Evolutionary conservation across 1,140 invertebrate species (phyloP).

Genomic region (Bactericera cockerelli): DNA sequence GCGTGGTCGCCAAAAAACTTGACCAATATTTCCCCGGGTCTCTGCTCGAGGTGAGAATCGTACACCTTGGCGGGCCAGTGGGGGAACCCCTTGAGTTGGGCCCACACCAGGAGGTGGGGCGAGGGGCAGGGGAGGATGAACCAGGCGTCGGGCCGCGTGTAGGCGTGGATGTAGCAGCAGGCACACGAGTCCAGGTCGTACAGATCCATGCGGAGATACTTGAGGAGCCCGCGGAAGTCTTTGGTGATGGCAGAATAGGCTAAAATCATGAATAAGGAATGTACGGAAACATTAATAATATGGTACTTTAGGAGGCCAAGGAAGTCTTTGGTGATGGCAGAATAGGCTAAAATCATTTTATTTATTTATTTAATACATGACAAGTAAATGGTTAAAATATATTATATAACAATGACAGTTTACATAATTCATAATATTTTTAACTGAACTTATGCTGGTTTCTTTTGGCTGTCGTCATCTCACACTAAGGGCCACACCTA

Average conservation of each 20-base stretch:
- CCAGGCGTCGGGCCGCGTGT: background rate
- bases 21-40: background rate
- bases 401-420: no score
- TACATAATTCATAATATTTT: no score
- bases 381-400: no score
- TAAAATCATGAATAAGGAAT: background rate
- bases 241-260: background rate
- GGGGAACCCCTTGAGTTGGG: slow-evolving; percentile 12
- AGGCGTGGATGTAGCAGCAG: background rate
- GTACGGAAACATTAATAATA: no score
- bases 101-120: slow-evolving; percentile 13
- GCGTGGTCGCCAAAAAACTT: slow-evolving; percentile 10
- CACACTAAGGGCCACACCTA: no score
- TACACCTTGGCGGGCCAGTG: slow-evolving; percentile 12
- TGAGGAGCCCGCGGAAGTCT: background rate
- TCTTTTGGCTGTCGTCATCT: no score
- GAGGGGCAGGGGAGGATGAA: background rate
- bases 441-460: no score
- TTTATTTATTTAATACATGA: no score
- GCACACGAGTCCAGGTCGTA: slow-evolving; percentile 3
- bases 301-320: no score
- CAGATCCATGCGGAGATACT: background rate
- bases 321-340: background rate
- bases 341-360: background rate
- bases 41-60: slow-evolving; percentile 4